Evolutionary conservation across 2,113 vertebrate genomes (phyloP).

Genomic region (Nesoenas mayeri): DNA sequence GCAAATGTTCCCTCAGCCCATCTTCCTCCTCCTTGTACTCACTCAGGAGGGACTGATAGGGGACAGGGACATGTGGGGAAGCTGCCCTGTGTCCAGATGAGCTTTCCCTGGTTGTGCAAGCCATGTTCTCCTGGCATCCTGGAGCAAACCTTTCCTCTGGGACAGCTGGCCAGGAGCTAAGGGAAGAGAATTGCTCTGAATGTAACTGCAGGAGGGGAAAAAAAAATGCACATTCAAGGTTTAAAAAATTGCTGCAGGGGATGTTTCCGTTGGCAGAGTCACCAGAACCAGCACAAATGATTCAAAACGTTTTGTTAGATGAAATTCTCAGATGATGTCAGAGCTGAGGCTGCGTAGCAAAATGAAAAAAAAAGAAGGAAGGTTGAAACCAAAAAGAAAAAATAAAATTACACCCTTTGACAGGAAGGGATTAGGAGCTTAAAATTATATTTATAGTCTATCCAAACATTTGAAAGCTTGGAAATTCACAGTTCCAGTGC

Average conservation of each 20-base stretch:
- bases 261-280: constrained; percentile 42
- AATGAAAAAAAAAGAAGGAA: constrained; percentile 5
- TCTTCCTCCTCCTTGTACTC: not conserved
- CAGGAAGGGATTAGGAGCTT: constrained; percentile 47
- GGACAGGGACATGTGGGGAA: not conserved
- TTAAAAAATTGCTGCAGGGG: constrained; percentile 52
- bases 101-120: not conserved
- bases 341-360: constrained; percentile 14
- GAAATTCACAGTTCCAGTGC: constrained; percentile 39
- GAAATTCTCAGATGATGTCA: constrained; percentile 57
- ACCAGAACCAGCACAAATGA: not conserved
- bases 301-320: constrained; percentile 51
- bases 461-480: constrained; percentile 55
- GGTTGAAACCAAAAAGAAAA: not conserved
- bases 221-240: not conserved
- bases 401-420: not conserved
- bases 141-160: not conserved
- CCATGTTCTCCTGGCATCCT: not conserved
- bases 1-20: not conserved
- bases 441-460: constrained; percentile 51
- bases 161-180: not conserved
- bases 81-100: not conserved
- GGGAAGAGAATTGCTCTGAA: not conserved
- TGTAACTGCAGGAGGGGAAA: not conserved
- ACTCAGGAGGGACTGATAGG: not conserved